Percentiles rank a stretch among this genome's conserved stretches.
These are phyloP conservation scores for Meloidogyne exigua DNA, from an alignment of 1,140 invertebrate species.

Conservation along the genomic window DNA sequence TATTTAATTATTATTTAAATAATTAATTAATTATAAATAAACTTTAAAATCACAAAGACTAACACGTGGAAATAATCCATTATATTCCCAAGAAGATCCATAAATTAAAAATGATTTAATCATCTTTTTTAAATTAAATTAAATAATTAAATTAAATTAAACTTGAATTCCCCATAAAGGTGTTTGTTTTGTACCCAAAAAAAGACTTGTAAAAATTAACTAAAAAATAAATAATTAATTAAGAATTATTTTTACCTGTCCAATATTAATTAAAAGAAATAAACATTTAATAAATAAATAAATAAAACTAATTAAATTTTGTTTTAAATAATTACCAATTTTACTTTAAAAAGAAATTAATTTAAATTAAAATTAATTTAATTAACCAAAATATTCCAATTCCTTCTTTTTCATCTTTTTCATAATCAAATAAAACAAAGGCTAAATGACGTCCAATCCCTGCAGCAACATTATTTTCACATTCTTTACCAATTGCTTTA, in stretches of 20 bases:
- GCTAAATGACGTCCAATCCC: background rate
- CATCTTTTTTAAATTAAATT: constrained; percentile 1
- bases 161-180: constrained; percentile 19
- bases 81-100: constrained; percentile 19
- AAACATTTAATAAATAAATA: background rate
- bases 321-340: background rate
- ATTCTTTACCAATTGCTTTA: background rate
- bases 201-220: constrained; percentile 24
- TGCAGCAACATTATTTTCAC: constrained; percentile 1
- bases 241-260: background rate
- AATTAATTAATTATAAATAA: background rate
- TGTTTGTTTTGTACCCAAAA: constrained; percentile 8
- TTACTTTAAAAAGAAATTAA: background rate
- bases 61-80: constrained; percentile 23
- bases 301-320: background rate
- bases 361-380: background rate
- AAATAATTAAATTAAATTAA: background rate
- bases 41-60: constrained; percentile 19
- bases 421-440: background rate
- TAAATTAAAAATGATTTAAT: constrained; percentile 11
- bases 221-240: background rate
- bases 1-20: background rate
- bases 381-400: background rate
- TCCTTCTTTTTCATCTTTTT: background rate
- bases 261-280: constrained; percentile 3